A percentile compares a stretch with the other conserved stretches of the same genome.
phyloP scores from a whole-genome alignment of 1,140 invertebrate genomes.

The Papilio glaucus region DNA sequence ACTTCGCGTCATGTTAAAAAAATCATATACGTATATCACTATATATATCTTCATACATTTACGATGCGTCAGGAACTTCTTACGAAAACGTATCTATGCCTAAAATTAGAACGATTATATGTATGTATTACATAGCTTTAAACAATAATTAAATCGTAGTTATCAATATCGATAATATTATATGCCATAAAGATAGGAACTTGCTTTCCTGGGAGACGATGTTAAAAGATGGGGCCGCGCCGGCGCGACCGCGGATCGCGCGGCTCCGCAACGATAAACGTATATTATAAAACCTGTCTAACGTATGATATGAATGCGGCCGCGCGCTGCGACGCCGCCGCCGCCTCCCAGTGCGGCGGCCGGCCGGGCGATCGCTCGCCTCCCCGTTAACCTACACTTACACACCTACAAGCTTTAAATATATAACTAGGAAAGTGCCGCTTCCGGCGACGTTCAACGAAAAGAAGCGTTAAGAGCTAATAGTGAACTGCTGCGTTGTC shows the following conservation, averaged over 20 bases:
- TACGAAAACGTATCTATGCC: conserved; percentile 84
- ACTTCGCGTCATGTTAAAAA: conserved; percentile 81
- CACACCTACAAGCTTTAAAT: conserved; percentile 80
- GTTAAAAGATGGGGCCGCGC: conserved; percentile 64
- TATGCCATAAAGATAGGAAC: conserved; percentile 87
- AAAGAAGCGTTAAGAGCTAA: conserved; percentile 82
- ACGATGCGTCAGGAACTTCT: conserved; percentile 84
- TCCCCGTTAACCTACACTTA: conserved; percentile 77
- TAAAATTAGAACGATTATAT: conserved; percentile 85
- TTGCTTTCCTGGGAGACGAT: conserved; percentile 86
- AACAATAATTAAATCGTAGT: conserved; percentile 85
- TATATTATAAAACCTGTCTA: conserved; percentile 82
- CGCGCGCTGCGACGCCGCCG: conserved; percentile 66
- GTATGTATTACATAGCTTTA: conserved; percentile 85
- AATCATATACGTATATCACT: conserved; percentile 82
- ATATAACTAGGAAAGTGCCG: conserved; percentile 79
- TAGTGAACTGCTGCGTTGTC: conserved; percentile 83
- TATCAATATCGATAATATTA: conserved; percentile 85
- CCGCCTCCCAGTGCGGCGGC: conserved; percentile 77
- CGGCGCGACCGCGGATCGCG: conserved; percentile 71
- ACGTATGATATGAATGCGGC: conserved; percentile 82
- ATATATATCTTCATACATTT: conserved; percentile 83
- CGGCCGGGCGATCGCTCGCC: conserved; percentile 46
- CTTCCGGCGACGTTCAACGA: conserved; percentile 74
- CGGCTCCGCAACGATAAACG: conserved; percentile 75